Conservation (phyloP, 2,113 vertebrate genomes). For the Rhizomys pruinosus region DNA sequence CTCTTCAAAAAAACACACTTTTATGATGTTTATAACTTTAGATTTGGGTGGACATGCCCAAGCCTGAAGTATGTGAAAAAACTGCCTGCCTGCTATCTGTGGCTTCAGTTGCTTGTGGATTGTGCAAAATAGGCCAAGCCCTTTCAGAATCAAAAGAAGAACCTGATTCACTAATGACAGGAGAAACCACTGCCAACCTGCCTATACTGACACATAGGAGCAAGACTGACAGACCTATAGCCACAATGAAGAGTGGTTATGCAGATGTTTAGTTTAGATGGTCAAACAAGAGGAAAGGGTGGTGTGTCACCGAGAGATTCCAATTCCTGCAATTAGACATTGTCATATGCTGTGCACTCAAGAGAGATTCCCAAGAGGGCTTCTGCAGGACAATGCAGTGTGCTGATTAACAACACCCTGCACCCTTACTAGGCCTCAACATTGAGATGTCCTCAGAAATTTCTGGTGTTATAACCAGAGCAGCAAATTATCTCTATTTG, state of each 20-base stretch:
- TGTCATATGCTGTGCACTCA: slow-evolving; percentile 98
- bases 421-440: slow-evolving; percentile 42
- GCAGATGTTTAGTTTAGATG: slow-evolving; percentile 93
- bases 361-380: slow-evolving; percentile 97
- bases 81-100: background rate
- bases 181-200: slow-evolving; percentile 96
- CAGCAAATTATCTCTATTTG: too few species aligned
- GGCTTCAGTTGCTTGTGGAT: background rate
- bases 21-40: background rate
- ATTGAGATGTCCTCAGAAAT: too few species aligned
- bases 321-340: slow-evolving; percentile 94
- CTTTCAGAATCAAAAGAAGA: background rate
- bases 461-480: too few species aligned
- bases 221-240: slow-evolving; percentile 97
- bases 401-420: slow-evolving; percentile 89
- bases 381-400: too few species aligned
- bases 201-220: slow-evolving; percentile 97
- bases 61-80: background rate
- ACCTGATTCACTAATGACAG: slow-evolving; percentile 93
- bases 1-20: background rate
- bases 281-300: slow-evolving; percentile 97
- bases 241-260: slow-evolving; percentile 95
- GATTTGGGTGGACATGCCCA: background rate
- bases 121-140: background rate
- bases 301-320: slow-evolving; percentile 93